Evolutionary conservation across 2,113 vertebrate genomes (phyloP), one percentile per base, ranked within the genome.

Genomic region (Eleginops maclovinus): DNA sequence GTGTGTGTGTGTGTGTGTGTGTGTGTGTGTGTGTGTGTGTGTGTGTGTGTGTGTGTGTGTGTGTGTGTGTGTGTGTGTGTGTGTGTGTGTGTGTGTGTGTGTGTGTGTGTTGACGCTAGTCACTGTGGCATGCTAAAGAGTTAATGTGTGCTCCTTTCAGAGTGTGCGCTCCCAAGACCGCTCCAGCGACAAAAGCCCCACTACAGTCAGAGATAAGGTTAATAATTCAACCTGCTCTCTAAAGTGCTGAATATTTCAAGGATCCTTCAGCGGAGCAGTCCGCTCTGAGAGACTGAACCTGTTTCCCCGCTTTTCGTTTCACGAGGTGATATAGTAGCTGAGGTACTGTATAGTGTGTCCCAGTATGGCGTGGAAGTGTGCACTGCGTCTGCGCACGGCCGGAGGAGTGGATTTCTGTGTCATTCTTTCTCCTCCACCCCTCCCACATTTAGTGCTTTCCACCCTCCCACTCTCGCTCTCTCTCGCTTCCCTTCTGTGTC

Each of bases 321-420:
- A 90, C 73, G 81, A 87, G 72, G 82, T 76, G 83, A 79, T 82
- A 63, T 60, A 84, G 93, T 87, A 85, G 91, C 84, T 62, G 84
- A 80, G 83, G 61, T 79, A 62, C 72, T 71, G 89, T 84, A 89
- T 71, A 75, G 78, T 77, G 79, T 84, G 58, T 88, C 81, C 75
- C 89, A 89, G 88, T 82, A 87, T 89, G 85, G 91, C 72, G 85
- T 70, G 85, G 62, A 79, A 79, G 90, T 75, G 77, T 81, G 76
- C 86, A 91, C 91, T 93, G 93, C 90, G 93, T 84, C 94, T 94
- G 90, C 93, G 92, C 91, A 36, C 79, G 81, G 87, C 77, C 17
- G 87, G 91, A 93, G 93, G 93, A 93, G 93, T 91, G 89, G 89
- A 93, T 90, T 89, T 92, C 88, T 90, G 85, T 93, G 88, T 93